Conservation (phyloP, 2,113 vertebrate species). For the Perca fluviatilis region DNA sequence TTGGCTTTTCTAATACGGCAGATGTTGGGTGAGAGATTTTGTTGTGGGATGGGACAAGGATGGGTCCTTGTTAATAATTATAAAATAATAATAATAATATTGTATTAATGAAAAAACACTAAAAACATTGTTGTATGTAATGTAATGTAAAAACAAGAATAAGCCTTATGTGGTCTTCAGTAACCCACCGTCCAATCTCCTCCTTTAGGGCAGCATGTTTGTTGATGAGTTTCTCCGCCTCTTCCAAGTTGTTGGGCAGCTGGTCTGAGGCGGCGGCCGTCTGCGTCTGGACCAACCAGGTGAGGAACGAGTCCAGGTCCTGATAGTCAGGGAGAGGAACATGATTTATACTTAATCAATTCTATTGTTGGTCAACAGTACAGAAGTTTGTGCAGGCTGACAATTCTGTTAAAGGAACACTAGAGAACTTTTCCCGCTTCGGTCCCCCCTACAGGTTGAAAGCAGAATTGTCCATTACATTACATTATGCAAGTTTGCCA, state of each 20-base stretch:
- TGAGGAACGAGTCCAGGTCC: conserved; percentile 92
- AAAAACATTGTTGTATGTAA: too few relatives aligned
- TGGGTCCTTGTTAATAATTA: too few relatives aligned
- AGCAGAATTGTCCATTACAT: too few relatives aligned
- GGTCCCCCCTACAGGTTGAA: too few relatives aligned
- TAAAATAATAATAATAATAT: too few relatives aligned
- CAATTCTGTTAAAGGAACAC: not conserved
- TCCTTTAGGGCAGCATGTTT: conserved; percentile 93
- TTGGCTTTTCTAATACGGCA: too few relatives aligned
- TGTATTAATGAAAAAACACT: too few relatives aligned
- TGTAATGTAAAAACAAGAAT: not conserved
- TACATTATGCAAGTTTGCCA: too few relatives aligned
- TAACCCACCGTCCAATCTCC: conserved; percentile 90
- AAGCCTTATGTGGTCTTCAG: not conserved
- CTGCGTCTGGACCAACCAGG: conserved; percentile 94
- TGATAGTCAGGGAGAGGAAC: conserved; percentile 64
- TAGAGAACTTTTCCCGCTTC: too few relatives aligned
- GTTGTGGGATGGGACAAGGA: too few relatives aligned
- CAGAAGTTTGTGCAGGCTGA: not conserved
- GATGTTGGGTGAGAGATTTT: too few relatives aligned
- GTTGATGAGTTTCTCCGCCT: conserved; percentile 90
- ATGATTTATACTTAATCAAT: not conserved
- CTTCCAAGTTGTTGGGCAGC: conserved; percentile 86
- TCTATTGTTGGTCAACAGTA: not conserved
- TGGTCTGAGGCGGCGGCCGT: conserved; percentile 86